A percentile compares a stretch with the other conserved stretches of the same genome.
phyloP scores from a whole-genome alignment of 2,797 vertebrate species.

The Discoglossus pictus region DNA sequence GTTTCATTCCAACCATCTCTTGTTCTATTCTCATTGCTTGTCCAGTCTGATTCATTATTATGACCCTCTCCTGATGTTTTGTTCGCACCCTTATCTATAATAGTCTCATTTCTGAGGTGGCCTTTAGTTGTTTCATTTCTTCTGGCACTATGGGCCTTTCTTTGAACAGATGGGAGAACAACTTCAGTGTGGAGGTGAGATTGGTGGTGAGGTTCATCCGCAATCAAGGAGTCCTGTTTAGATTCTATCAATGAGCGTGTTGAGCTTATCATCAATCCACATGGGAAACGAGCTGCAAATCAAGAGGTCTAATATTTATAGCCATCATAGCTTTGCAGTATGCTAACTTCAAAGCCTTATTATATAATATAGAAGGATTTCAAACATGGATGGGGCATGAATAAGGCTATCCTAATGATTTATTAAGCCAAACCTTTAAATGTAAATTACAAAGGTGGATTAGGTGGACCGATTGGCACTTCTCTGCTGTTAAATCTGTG shows the following conservation, averaged over 20 bases:
- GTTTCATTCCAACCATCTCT: background rate
- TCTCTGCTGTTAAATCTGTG: too few relatives aligned
- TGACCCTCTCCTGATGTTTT: background rate
- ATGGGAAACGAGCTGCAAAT: slow-evolving; percentile 53
- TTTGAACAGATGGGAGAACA: background rate
- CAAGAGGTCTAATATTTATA: too few relatives aligned
- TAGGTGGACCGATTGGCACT: too few relatives aligned
- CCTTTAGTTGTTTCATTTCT: background rate
- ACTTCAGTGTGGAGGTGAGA: background rate
- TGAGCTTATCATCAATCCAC: slow-evolving; percentile 51
- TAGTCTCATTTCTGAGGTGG: background rate
- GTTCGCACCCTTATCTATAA: background rate
- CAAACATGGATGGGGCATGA: too few relatives aligned
- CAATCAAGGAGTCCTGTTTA: background rate
- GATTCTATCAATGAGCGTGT: slow-evolving; percentile 18
- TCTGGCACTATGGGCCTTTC: background rate
- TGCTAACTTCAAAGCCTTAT: too few relatives aligned
- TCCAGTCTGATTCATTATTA: background rate
- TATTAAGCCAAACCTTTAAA: too few relatives aligned
- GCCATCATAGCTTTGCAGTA: too few relatives aligned
- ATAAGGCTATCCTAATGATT: too few relatives aligned
- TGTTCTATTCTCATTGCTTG: background rate
- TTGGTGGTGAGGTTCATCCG: background rate
- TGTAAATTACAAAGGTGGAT: too few relatives aligned
- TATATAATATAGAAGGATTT: too few relatives aligned